Base-by-base conservation (phyloP, 2,888 invertebrate genomes). In the Noctua comes region DNA sequence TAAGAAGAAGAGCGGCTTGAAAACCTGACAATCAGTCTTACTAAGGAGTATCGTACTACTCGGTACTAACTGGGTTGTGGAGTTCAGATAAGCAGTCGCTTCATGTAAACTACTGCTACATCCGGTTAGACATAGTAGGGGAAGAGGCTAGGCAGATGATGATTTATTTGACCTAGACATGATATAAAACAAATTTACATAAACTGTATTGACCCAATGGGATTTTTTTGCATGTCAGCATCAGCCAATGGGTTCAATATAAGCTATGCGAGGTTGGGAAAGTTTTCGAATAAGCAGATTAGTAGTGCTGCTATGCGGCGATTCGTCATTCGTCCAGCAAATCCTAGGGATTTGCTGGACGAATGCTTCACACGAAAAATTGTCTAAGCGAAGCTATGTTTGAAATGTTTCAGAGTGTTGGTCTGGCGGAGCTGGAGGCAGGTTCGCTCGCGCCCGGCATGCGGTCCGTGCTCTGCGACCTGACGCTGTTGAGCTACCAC, bases 401-500 rank as follows among this genome's bases (percentile, higher is more conserved):
- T 43, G 21, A 24, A 88, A 73, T 73, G 43, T 94, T 93, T 18
- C 93, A 98, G 98, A 97, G 97, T 88, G 96, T 97, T 75, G 99
- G 99, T 0, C 95, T 99, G 73, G 93, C 96, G 13, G 98, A 99
- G 92, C 95, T 99, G 40, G 97, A 98, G 88, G 97, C 97, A 46
- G 99, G 98, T 0, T 98, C 98, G 83, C 94, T 97, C 21, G 97
- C 98, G 76, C 97, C 97, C 2, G 97, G 99, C 21, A 95, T 99
- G 71, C 97, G 99, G 48, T 98, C 99, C 84, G 98, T 99, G 18
- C 96, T 99, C 1, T 99, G 99, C 91, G 98, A 98, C 46, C 97
- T 99, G 95, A 98, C 98, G 0, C 96, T 99, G 40, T 97, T 99
- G 2, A 98, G 98, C 0, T 99, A 99, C 94, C 98, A 99, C 94